Conservation (phyloP, 2,797 vertebrate species). For the Hapalemur alaotrensis region DNA sequence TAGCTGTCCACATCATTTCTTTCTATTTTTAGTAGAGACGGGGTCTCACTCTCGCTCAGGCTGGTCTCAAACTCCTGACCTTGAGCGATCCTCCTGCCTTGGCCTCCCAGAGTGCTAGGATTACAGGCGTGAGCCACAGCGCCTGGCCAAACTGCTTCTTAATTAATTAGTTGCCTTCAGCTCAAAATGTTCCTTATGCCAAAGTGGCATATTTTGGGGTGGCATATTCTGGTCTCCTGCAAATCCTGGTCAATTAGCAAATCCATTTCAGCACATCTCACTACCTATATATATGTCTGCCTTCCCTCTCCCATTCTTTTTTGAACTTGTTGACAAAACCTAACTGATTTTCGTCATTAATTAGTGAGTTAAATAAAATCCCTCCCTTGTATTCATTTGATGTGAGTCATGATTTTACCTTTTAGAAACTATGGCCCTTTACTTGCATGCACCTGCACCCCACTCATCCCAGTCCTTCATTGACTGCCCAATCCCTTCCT, state of each 20-base stretch:
- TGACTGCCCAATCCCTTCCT: neutral
- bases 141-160: neutral
- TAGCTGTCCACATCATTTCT: no score
- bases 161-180: neutral
- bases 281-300: neutral
- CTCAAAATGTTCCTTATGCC: neutral
- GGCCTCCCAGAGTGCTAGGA: no score
- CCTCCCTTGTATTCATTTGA: neutral
- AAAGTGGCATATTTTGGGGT: neutral
- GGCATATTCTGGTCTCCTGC: neutral
- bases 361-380: conserved; percentile 2
- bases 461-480: neutral
- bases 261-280: neutral
- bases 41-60: no score
- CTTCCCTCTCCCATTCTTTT: neutral
- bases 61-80: no score
- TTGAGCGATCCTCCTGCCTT: no score
- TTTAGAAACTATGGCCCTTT: neutral
- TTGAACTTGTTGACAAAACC: neutral
- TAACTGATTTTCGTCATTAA: neutral
- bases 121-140: no score
- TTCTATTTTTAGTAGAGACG: no score
- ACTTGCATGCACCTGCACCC: neutral
- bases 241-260: neutral
- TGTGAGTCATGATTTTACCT: neutral